phyloP scores from a whole-genome alignment of 1,140 invertebrate genomes.

The Drosophila tropicalis region DNA sequence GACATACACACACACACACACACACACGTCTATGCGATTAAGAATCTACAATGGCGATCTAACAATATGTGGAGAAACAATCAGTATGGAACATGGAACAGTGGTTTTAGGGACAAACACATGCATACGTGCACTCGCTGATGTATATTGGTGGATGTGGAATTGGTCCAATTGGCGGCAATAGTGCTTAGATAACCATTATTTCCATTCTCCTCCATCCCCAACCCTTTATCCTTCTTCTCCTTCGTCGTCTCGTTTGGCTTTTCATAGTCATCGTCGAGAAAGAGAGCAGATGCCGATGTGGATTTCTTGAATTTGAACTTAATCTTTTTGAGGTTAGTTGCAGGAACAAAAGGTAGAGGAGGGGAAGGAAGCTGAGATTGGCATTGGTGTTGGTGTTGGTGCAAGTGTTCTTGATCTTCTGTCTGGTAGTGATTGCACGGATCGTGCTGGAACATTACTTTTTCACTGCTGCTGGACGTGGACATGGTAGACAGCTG shows the following conservation, averaged over 20 bases:
- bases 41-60: not conserved
- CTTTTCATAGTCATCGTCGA: conserved; percentile 6
- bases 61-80: not conserved
- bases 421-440: conserved; percentile 44
- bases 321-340: conserved; percentile 40
- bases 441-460: conserved; percentile 73
- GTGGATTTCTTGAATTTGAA: conserved; percentile 42
- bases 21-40: no score
- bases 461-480: conserved; percentile 71
- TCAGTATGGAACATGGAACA: conserved; percentile 8
- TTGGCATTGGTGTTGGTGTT: conserved; percentile 37
- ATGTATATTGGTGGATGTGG: conserved; percentile 30
- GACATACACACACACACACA: no score
- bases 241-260: no score
- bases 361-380: conserved; percentile 30
- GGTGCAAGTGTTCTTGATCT: conserved; percentile 34
- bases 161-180: conserved; percentile 71
- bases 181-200: conserved; percentile 38
- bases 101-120: conserved; percentile 15
- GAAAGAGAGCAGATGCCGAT: conserved; percentile 33
- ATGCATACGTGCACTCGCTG: conserved; percentile 83
- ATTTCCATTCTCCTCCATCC: conserved; percentile 9
- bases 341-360: conserved; percentile 7
- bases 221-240: not conserved
- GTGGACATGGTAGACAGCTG: conserved; percentile 47